Conservation (phyloP, 2,888 invertebrate genomes). For the Argyresthia goedartella region DNA sequence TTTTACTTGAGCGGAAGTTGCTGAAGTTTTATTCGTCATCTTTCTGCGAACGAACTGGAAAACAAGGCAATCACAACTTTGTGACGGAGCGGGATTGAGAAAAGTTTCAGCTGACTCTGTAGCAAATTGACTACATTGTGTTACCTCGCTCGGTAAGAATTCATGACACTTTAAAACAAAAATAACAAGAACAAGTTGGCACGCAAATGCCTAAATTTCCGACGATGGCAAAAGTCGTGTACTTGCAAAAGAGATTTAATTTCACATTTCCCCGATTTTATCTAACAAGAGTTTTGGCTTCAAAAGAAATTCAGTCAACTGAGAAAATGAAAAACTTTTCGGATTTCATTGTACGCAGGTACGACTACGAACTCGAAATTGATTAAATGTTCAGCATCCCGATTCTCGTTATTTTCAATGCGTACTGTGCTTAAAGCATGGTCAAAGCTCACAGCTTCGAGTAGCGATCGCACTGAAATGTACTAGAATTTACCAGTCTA, state of each 20-base stretch:
- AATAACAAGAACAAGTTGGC: conserved; percentile 1
- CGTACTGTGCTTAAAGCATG: too few relatives aligned
- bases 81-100: conserved; percentile 27
- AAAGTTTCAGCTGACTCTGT: conserved; percentile 37
- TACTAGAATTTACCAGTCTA: too few relatives aligned
- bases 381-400: neutral
- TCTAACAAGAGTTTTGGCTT: neutral
- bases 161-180: conserved; percentile 15
- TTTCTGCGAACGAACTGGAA: conserved; percentile 38
- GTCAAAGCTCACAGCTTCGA: too few relatives aligned
- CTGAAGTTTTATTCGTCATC: conserved; percentile 45
- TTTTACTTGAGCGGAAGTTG: conserved; percentile 15
- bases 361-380: neutral
- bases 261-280: neutral
- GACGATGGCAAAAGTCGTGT: neutral
- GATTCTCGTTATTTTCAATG: neutral
- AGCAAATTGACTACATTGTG: conserved; percentile 55
- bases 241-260: neutral
- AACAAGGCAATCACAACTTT: conserved; percentile 58
- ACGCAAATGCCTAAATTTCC: conserved; percentile 5
- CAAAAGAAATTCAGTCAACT: neutral
- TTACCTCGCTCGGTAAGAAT: conserved; percentile 20
- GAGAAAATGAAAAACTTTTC: neutral
- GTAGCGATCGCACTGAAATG: too few relatives aligned
- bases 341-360: neutral